phyloP scores from a whole-genome alignment of 2,113 vertebrate species.

The Poecile atricapillus region DNA sequence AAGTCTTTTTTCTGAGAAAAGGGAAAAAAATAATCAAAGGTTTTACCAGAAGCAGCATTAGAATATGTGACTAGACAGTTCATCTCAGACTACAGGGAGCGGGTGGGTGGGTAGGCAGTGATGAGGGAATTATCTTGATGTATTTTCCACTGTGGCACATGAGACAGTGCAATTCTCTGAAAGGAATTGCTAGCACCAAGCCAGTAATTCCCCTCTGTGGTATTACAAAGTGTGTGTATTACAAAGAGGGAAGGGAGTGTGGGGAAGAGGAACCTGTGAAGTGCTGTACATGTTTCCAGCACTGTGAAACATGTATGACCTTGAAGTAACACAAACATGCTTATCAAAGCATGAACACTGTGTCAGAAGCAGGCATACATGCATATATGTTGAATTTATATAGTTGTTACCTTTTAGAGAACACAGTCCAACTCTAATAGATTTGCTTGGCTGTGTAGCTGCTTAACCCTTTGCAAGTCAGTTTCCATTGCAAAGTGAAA shows the following conservation, averaged over 20 bases:
- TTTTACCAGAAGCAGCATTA: constrained; percentile 30
- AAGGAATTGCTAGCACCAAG: constrained; percentile 25
- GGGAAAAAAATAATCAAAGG: neutral
- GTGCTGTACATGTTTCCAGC: neutral
- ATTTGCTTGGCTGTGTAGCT: neutral
- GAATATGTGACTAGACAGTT: constrained; percentile 38
- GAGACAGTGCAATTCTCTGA: constrained; percentile 28
- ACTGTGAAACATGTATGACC: neutral
- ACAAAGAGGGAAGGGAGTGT: neutral
- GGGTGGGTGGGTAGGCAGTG: constrained; percentile 20
- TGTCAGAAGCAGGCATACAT: neutral
- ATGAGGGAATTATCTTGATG: constrained; percentile 29
- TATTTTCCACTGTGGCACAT: constrained; percentile 1
- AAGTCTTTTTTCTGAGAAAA: neutral
- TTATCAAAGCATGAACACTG: neutral
- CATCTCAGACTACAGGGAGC: constrained; percentile 37
- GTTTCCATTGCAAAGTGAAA: neutral
- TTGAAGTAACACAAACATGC: neutral
- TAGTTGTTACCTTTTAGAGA: neutral
- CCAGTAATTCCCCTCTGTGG: constrained; percentile 7
- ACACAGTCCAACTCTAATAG: neutral
- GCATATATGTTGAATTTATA: neutral
- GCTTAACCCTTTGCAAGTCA: constrained; percentile 31
- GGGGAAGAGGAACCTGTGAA: neutral
- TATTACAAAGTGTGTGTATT: constrained; percentile 23